A percentile compares a stretch with the other conserved stretches of the same genome.
These are phyloP conservation scores for Brachypodius melanocephalos DNA, from an alignment of 2,113 vertebrate species.

Conservation along the genomic window DNA sequence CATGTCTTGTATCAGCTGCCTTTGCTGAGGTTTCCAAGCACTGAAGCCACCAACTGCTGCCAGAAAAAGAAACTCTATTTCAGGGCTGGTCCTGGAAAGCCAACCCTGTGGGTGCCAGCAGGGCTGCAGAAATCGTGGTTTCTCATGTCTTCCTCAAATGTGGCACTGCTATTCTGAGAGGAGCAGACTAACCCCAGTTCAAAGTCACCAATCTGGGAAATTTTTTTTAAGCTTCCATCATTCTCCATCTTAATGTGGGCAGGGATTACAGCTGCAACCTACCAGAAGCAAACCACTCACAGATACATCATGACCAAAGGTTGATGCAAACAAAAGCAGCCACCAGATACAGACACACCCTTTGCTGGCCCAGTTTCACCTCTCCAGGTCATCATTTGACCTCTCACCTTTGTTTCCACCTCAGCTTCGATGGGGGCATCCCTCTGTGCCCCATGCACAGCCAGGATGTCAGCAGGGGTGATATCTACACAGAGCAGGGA, in stretches of 20 bases:
- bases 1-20: rapidly evolving
- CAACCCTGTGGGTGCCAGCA: not conserved
- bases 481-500: not conserved
- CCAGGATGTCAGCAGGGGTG: not conserved
- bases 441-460: rapidly evolving
- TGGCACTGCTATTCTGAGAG: conserved; percentile 1
- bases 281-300: not conserved
- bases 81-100: conserved; percentile 30
- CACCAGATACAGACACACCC: not conserved
- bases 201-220: not conserved
- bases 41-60: not conserved
- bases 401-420: not conserved
- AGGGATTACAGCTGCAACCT: not conserved
- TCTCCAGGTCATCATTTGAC: not conserved
- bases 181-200: not conserved
- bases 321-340: not conserved
- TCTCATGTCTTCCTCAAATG: not conserved
- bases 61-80: conserved; percentile 45
- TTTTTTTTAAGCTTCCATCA: not conserved
- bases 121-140: not conserved
- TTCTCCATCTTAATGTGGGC: not conserved
- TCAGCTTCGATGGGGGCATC: rapidly evolving
- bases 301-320: not conserved
- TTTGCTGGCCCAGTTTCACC: not conserved
- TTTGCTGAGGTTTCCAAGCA: not conserved